phyloP scores from a whole-genome alignment of 2,888 invertebrate species.

The Mellilla xanthometata region DNA sequence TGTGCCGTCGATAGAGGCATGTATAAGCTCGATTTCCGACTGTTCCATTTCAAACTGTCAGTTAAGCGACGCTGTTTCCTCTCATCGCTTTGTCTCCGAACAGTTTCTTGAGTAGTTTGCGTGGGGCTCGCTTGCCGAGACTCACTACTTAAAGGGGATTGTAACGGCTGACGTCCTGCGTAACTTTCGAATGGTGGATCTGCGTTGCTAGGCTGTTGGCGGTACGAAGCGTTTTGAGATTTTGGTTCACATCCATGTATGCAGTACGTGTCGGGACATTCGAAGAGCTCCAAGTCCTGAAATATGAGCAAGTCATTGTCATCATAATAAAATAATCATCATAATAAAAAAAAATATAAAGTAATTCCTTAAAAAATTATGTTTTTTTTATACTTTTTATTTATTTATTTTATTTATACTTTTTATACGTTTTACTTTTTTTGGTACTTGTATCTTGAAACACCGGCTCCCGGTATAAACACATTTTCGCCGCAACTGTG shows the following conservation, averaged over 20 bases:
- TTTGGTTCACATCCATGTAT: constrained; percentile 48
- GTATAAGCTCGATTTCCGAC: constrained; percentile 86
- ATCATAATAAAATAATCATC: no score
- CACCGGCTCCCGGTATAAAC: no score
- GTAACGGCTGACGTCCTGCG: constrained; percentile 54
- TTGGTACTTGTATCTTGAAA: no score
- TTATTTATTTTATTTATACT: no score
- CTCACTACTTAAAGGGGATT: constrained; percentile 53
- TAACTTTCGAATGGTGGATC: constrained; percentile 47
- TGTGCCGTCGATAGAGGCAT: constrained; percentile 83
- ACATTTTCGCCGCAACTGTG: no score
- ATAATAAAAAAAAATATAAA: no score
- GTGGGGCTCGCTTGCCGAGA: constrained; percentile 92
- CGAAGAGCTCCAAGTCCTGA: constrained; percentile 64
- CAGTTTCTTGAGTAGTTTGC: constrained; percentile 87
- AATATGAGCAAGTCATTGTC: no score
- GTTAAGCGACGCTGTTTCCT: constrained; percentile 68
- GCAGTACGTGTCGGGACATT: constrained; percentile 64
- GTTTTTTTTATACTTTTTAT: no score
- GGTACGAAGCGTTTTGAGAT: constrained; percentile 62
- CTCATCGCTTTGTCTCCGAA: constrained; percentile 84
- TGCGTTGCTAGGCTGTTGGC: constrained; percentile 50
- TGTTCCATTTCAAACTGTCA: constrained; percentile 54
- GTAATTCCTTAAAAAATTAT: no score
- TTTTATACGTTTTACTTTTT: no score